These are phyloP conservation scores for Pristionchus mayeri DNA, from an alignment of 2,888 invertebrate genomes.

Conservation along the genomic window DNA sequence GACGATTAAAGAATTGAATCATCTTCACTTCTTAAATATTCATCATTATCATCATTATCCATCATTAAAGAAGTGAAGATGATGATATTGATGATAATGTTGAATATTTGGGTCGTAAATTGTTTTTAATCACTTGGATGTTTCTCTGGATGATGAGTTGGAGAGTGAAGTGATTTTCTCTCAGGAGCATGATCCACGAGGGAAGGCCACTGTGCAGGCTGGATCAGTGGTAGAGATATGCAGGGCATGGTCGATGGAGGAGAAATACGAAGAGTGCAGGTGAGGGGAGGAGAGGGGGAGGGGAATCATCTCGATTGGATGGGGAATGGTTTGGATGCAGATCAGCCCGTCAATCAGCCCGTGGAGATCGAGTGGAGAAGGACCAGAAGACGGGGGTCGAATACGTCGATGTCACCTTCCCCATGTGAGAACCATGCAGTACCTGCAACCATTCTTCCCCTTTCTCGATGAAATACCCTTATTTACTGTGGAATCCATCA, in stretches of 20 bases:
- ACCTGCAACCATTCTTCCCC: too few species aligned
- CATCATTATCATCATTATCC: too few species aligned
- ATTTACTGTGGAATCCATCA: too few species aligned
- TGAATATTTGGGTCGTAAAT: too few species aligned
- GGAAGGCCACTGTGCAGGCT: conserved; percentile 67
- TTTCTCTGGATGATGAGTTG: too few species aligned
- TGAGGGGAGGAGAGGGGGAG: neutral
- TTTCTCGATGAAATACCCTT: too few species aligned
- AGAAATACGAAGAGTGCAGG: conserved; percentile 60
- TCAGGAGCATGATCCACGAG: conserved; percentile 71
- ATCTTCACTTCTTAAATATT: too few species aligned
- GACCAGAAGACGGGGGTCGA: conserved; percentile 56
- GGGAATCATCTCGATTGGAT: neutral
- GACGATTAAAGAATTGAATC: too few species aligned
- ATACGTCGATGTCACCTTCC: conserved; percentile 67
- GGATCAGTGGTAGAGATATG: conserved; percentile 72
- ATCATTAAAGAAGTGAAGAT: too few species aligned
- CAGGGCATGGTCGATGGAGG: conserved; percentile 64
- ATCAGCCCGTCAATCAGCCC: neutral
- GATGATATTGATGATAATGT: neutral
- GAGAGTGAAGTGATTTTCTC: neutral
- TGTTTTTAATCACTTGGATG: too few species aligned
- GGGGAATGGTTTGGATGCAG: neutral
- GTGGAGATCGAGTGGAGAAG: conserved; percentile 47
- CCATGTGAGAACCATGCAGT: too few species aligned